Percentiles rank a stretch among this genome's conserved stretches.
These are phyloP conservation scores for Branchinecta lindahli DNA, from an alignment of 1,140 invertebrate species.

Conservation along the genomic window DNA sequence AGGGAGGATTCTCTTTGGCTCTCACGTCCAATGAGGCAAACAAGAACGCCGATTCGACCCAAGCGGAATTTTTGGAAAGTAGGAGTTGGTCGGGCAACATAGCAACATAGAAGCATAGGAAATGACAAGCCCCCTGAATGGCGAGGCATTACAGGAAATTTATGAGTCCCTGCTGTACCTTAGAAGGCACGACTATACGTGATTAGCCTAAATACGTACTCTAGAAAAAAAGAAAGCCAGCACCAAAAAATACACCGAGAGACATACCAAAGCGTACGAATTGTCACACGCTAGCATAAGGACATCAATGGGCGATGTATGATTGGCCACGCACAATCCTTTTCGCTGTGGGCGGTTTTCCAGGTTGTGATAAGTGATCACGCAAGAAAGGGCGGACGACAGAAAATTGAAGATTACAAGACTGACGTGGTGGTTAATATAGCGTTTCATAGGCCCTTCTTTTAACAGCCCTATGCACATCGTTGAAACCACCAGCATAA, in stretches of 20 bases:
- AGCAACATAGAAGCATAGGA: too few species aligned
- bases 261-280: constrained; percentile 86
- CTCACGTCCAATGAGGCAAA: too few species aligned
- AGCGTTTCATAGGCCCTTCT: constrained; percentile 53
- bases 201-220: too few species aligned
- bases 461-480: constrained; percentile 66
- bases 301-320: constrained; percentile 97
- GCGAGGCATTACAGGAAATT: too few species aligned
- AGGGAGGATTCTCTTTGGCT: too few species aligned
- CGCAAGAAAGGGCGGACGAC: constrained; percentile 67
- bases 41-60: too few species aligned
- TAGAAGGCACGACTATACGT: too few species aligned
- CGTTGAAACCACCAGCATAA: constrained; percentile 55
- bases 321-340: constrained; percentile 98
- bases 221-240: too few species aligned
- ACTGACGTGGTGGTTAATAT: constrained; percentile 57
- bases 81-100: too few species aligned
- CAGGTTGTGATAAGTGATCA: constrained; percentile 74
- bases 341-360: constrained; percentile 53
- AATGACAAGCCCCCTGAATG: too few species aligned
- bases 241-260: neutral
- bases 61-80: too few species aligned
- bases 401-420: constrained; percentile 78
- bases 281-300: constrained; percentile 93
- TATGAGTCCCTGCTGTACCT: too few species aligned